Conservation (phyloP, 2,888 invertebrate genomes). For the Drosophila quinaria region DNA sequence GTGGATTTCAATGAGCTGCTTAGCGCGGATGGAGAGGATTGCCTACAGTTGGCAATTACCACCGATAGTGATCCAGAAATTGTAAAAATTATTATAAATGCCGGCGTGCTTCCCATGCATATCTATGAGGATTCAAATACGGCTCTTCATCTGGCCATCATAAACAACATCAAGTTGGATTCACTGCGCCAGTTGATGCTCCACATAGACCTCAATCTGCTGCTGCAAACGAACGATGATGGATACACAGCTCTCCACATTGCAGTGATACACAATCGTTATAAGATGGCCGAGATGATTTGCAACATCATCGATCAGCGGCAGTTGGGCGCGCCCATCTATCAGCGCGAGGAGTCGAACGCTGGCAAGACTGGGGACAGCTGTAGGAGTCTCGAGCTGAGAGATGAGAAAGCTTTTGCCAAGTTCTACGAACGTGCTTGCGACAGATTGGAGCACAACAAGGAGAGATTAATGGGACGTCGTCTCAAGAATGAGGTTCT, state of each 20-base stretch:
- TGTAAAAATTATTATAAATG: slow-evolving; percentile 65
- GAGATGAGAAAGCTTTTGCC: slow-evolving; percentile 52
- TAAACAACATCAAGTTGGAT: slow-evolving; percentile 68
- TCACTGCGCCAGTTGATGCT: slow-evolving; percentile 71
- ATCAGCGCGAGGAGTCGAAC: slow-evolving; percentile 39
- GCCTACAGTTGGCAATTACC: slow-evolving; percentile 76
- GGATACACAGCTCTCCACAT: slow-evolving; percentile 83
- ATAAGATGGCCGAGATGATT: slow-evolving; percentile 75
- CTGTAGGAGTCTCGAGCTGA: slow-evolving; percentile 4
- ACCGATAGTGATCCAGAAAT: slow-evolving; percentile 69
- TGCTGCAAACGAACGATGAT: slow-evolving; percentile 79
- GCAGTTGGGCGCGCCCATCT: slow-evolving; percentile 51
- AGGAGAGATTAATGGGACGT: slow-evolving; percentile 26
- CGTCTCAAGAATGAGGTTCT: slow-evolving; percentile 69
- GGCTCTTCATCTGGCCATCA: slow-evolving; percentile 81
- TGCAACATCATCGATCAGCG: slow-evolving; percentile 76
- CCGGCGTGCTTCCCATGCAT: slow-evolving; percentile 64
- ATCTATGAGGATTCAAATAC: slow-evolving; percentile 81
- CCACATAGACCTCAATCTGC: slow-evolving; percentile 69
- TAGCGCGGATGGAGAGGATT: slow-evolving; percentile 76
- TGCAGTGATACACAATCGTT: slow-evolving; percentile 79
- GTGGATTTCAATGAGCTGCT: slow-evolving; percentile 68
- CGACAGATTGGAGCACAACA: slow-evolving; percentile 53
- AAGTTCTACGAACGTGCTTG: slow-evolving; percentile 69
- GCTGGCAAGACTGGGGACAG: neutral